Percentiles rank a stretch among this genome's conserved stretches.
Conservation (phyloP, 2,797 vertebrate species). For the Parambassis ranga region DNA sequence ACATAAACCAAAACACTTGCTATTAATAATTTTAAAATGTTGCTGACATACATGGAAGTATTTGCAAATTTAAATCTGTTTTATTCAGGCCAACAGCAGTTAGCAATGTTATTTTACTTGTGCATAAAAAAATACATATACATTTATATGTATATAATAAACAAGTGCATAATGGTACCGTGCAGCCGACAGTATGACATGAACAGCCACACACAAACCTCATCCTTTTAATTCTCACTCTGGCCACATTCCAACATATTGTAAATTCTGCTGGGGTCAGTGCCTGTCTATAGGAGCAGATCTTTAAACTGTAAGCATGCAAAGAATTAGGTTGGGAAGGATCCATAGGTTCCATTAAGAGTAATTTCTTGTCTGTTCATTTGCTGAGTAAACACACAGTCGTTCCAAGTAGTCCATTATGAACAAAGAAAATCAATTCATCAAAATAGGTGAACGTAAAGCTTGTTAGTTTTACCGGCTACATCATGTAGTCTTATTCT, state of each 20-base stretch:
- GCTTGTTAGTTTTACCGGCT: slow-evolving; percentile 29
- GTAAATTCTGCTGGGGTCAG: slow-evolving; percentile 60
- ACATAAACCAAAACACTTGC: too few species aligned
- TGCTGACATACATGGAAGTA: neutral
- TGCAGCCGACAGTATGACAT: neutral
- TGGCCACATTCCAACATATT: slow-evolving; percentile 34
- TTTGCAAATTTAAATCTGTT: neutral
- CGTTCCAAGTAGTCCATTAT: slow-evolving; percentile 66
- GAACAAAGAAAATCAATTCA: slow-evolving; percentile 68
- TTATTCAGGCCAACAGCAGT: too few species aligned
- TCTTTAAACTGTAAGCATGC: slow-evolving; percentile 42
- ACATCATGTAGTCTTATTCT: slow-evolving; percentile 24
- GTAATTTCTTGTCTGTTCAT: slow-evolving; percentile 70
- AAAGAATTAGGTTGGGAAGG: slow-evolving; percentile 63
- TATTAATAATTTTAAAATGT: neutral
- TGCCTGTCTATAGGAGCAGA: slow-evolving; percentile 32
- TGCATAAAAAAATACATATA: too few species aligned
- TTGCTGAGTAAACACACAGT: slow-evolving; percentile 77
- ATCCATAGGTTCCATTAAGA: slow-evolving; percentile 81
- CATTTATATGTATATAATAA: too few species aligned
- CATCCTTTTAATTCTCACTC: slow-evolving; percentile 12
- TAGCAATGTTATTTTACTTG: too few species aligned
- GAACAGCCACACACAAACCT: slow-evolving; percentile 7
- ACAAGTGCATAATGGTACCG: too few species aligned
- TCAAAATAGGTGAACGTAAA: slow-evolving; percentile 48